Conservation (phyloP, 2,797 vertebrate species). For the Sandelia bainsii region DNA sequence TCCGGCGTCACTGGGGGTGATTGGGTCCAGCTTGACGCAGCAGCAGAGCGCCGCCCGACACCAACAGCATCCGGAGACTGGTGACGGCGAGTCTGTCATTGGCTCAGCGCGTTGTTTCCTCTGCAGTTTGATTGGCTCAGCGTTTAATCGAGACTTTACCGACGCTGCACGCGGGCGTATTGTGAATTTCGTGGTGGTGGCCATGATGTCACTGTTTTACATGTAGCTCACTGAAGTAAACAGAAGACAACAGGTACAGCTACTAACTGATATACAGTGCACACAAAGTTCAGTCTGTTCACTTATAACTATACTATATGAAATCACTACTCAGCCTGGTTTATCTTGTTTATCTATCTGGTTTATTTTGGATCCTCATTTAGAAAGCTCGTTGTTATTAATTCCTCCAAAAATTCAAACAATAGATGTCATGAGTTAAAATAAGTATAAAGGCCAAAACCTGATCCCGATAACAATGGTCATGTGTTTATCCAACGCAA, state of each 20-base stretch:
- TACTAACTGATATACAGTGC: not conserved
- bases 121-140: constrained; percentile 53
- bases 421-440: too few relatives aligned
- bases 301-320: not conserved
- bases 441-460: too few relatives aligned
- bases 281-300: not conserved
- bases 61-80: constrained; percentile 43
- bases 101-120: constrained; percentile 38
- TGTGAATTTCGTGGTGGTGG: constrained; percentile 41
- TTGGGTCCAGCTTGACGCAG: constrained; percentile 26
- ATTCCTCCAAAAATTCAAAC: too few relatives aligned
- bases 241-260: not conserved
- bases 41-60: constrained; percentile 19
- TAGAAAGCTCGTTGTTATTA: too few relatives aligned
- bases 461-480: not conserved
- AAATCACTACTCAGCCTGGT: too few relatives aligned
- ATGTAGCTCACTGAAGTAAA: constrained; percentile 21
- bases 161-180: not conserved
- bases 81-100: constrained; percentile 44
- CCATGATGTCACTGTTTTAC: constrained; percentile 59
- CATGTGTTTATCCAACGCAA: not conserved
- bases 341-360: too few relatives aligned
- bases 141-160: constrained; percentile 25
- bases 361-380: too few relatives aligned
- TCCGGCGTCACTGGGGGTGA: not conserved